These are phyloP conservation scores for Eulemur mongoz DNA, from an alignment of 2,797 vertebrate species.

Conservation along the genomic window DNA sequence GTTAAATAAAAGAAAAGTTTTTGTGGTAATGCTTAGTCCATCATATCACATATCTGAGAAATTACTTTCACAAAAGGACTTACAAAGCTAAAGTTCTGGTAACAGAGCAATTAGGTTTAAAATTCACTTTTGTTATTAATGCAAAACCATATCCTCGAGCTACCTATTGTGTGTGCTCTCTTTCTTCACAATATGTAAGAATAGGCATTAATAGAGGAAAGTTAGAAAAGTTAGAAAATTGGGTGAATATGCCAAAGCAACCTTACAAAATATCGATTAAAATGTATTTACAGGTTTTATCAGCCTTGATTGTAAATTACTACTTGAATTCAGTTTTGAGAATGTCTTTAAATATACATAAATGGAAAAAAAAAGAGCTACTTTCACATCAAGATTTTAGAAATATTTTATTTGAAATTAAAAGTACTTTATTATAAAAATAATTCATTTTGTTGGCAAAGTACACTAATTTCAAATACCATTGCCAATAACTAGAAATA, in stretches of 20 bases:
- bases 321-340: constrained; percentile 9
- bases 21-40: background rate
- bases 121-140: background rate
- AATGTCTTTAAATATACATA: constrained; percentile 14
- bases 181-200: background rate
- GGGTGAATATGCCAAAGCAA: background rate
- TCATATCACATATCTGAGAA: background rate
- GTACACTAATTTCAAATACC: constrained; percentile 39
- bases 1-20: constrained; percentile 40
- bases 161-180: background rate
- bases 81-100: background rate
- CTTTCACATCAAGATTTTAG: constrained; percentile 43
- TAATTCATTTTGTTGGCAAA: constrained; percentile 17
- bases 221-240: background rate
- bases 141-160: background rate
- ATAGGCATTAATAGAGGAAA: background rate
- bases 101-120: background rate
- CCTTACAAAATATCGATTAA: constrained; percentile 2
- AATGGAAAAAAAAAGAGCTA: constrained; percentile 25
- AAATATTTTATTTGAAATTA: background rate
- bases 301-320: constrained; percentile 24
- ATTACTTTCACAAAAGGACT: background rate
- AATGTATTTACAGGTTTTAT: constrained; percentile 23
- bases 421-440: constrained; percentile 42
- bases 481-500: background rate